Evolutionary conservation across 2,113 vertebrate genomes (phyloP), one percentile per base, ranked within the genome.

Genomic region (Planiliza haematocheilus): DNA sequence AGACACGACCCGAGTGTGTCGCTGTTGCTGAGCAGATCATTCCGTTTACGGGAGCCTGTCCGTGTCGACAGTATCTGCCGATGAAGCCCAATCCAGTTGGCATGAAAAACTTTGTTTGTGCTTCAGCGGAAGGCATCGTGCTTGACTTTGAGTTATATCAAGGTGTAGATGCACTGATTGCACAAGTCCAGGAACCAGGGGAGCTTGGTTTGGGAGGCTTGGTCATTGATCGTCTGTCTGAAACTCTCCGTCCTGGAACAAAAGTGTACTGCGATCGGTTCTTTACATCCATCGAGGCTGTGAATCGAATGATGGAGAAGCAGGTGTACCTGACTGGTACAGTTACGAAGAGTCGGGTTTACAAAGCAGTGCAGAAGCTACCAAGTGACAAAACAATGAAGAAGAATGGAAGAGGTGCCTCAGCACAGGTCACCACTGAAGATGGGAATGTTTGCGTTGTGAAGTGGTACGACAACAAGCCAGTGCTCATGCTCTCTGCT

Each of bases 381-480:
- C 30, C 52, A 8, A 55, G 7, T 17, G 30, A 55, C 34, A n/a
- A 55, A 55, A n/a, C 30, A 8, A 55, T 59, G 34, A 41, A 41
- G 13, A 58, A 41, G 4, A 10, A 10, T 0, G 17, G 37, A 41
- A 41, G 37, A 41, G 56, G 55, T 11, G 20, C 37, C 37, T 58
- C 56, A 41, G 3, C 56, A 41, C 9, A 58, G 24, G 66, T 63
- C 21, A 20, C 66, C n/a, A 36, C 1, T 6, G 21, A 7, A 9
- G 58, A 57, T 64, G 58, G 51, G 16, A 71, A 59, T 7, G 1
- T 78, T 0, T 71, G 45, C 1, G 38, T 38, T 0, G 51, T 78
- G 4, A 71, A 72, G 53, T 79, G 53, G 55, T 60, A 48, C 34
- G 68, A 66, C 55, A 53, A 66, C 7, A 78, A 78, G 43, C 30